Conservation (phyloP, 2,888 invertebrate genomes). For the Lasioglossum lativentre region DNA sequence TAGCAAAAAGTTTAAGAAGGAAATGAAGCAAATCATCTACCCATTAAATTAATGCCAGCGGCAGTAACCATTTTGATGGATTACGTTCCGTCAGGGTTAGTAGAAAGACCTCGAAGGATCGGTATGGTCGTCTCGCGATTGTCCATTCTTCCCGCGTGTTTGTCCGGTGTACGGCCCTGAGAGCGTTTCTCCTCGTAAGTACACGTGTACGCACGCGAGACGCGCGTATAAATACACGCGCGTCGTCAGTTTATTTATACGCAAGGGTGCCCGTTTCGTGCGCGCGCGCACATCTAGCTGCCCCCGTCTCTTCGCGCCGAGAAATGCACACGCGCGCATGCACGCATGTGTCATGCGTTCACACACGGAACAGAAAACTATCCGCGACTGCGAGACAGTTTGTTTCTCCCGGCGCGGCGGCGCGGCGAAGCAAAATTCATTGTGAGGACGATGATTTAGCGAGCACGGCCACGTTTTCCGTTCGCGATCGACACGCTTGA, state of each 20-base stretch:
- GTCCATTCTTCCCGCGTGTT: constrained; percentile 51
- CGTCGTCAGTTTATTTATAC: constrained; percentile 65
- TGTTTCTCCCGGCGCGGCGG: constrained; percentile 14
- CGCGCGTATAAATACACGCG: constrained; percentile 66
- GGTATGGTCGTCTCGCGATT: constrained; percentile 18
- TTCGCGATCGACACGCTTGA: constrained; percentile 37
- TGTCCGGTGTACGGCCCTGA: constrained; percentile 63
- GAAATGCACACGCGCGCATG: neutral
- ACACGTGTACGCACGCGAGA: constrained; percentile 67
- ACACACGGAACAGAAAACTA: constrained; percentile 13
- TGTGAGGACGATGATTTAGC: constrained; percentile 41
- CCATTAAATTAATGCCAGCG: neutral
- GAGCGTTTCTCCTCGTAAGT: constrained; percentile 66
- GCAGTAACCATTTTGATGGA: neutral
- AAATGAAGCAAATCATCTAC: neutral
- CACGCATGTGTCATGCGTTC: neutral
- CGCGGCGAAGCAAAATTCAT: constrained; percentile 30
- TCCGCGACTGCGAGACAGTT: constrained; percentile 1
- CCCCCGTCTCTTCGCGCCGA: neutral
- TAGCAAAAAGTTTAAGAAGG: neutral
- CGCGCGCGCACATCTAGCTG: neutral
- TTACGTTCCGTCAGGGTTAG: constrained; percentile 38
- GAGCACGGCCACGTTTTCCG: constrained; percentile 4
- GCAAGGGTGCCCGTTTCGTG: constrained; percentile 51
- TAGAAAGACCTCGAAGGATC: constrained; percentile 41